Percentiles rank a stretch among this genome's conserved stretches.
phyloP scores from a whole-genome alignment of 1,140 invertebrate genomes.

The Trichomalopsis sarcophagae region DNA sequence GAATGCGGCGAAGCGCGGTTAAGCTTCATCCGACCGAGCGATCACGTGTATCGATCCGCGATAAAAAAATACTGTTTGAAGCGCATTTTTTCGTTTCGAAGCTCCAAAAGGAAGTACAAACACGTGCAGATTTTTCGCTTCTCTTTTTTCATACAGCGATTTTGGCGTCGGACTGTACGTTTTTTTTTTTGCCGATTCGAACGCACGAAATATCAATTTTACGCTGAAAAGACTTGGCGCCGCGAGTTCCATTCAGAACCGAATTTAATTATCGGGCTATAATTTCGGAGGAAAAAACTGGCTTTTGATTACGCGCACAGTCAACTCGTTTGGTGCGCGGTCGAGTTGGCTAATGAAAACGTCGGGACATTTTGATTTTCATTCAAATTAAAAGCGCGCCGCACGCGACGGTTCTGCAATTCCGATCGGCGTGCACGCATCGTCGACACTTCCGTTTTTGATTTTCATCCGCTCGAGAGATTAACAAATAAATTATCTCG shows the following conservation, averaged over 20 bases:
- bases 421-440: neutral
- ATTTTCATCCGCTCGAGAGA: neutral
- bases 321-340: no score
- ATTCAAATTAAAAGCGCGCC: neutral
- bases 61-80: neutral
- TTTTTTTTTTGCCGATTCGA: neutral
- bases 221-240: neutral
- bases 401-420: neutral
- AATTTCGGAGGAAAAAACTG: no score
- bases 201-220: conserved; percentile 30
- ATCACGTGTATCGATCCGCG: conserved; percentile 6
- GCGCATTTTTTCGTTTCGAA: neutral
- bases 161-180: no score
- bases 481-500: neutral
- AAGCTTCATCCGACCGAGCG: neutral
- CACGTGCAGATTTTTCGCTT: neutral
- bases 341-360: neutral
- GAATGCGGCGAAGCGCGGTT: conserved; percentile 20
- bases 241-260: neutral
- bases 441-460: neutral
- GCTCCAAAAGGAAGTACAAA: neutral
- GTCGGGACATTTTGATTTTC: neutral
- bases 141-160: neutral
- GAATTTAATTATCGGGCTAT: neutral
- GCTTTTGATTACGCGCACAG: neutral